Base-by-base conservation (phyloP, 2,888 invertebrate genomes). In the Dascillus cervinus region DNA sequence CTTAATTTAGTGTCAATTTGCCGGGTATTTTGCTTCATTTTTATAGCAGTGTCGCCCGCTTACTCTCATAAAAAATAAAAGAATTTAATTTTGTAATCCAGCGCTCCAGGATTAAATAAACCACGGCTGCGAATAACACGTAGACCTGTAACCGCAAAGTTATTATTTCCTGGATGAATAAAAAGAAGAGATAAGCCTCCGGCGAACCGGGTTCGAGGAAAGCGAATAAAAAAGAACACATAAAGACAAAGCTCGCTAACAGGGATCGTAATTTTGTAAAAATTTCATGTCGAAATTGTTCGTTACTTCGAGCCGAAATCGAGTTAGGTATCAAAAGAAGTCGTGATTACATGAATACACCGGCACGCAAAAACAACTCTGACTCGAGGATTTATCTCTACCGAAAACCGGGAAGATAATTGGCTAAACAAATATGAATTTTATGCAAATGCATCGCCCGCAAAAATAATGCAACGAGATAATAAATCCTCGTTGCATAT, bases 151-250 rank as follows among this genome's bases (percentile, higher is more conserved):
- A 33, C 37, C 32, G 34, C 34, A 37, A 33, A 34, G 37, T 34
- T 38, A 38, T 38, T 33, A 38, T 38, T 38, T 38, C 34, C 31
- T 29, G 30, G 26, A 32, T 28, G 34, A 36, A 35, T 32, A 35
- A 38, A 39, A 38, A 31, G 31, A 32, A 31, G 30, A 33, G 34
- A 41, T 39, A 32, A 31, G 33, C 36, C 41, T 28, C n/a, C 19
- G 22, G 39, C 39, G 32, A 6, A 26, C 13, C 27, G 14, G 33
- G 31, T 26, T 14, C 33, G 22, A 33, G 36, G 31, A 30, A 31
- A 36, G 27, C 28, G 36, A 28, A 25, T 36, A 34, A 39, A 33
- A n/a, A 37, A 29, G 37, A 37, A 37, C 30, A 33, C 32, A 30
- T 32, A 36, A 37, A 34, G 34, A 41, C 35, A 38, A 31, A 41